Percentiles rank a stretch among this genome's conserved stretches.
Conservation (phyloP, 2,797 vertebrate genomes). For the Gallinago stenura region DNA sequence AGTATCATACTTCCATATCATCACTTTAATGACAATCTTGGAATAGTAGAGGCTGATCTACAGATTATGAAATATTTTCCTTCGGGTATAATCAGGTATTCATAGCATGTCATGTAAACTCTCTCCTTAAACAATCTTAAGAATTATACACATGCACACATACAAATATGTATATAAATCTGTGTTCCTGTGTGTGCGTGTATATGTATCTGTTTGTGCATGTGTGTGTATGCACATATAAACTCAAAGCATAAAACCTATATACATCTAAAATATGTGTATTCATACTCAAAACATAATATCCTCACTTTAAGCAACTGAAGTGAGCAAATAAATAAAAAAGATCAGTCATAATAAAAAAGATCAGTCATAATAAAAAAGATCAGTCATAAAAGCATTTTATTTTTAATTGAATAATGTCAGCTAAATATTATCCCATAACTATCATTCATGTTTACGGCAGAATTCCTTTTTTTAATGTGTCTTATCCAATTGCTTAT, state of each 20-base stretch:
- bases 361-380: neutral
- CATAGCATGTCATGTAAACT: neutral
- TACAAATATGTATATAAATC: neutral
- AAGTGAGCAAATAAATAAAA: neutral
- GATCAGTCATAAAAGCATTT: neutral
- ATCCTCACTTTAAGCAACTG: neutral
- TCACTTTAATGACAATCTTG: neutral
- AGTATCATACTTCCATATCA: neutral
- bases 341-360: neutral
- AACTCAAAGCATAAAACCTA: neutral
- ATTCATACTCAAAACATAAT: neutral
- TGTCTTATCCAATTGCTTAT: slow-evolving; percentile 51
- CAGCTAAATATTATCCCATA: slow-evolving; percentile 17
- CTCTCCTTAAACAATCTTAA: neutral
- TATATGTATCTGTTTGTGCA: neutral
- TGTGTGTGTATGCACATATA: neutral
- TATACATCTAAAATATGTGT: neutral
- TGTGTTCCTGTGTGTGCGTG: fast-evolving
- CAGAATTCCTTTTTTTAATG: slow-evolving; percentile 10
- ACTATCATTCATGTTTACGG: slow-evolving; percentile 23
- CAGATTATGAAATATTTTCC: neutral
- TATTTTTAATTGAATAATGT: slow-evolving; percentile 21
- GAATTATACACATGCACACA: neutral
- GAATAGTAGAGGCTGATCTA: neutral
- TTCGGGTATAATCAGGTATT: neutral